These are phyloP conservation scores for Ammodytes marinus DNA, from an alignment of 2,113 vertebrate genomes.

Conservation along the genomic window DNA sequence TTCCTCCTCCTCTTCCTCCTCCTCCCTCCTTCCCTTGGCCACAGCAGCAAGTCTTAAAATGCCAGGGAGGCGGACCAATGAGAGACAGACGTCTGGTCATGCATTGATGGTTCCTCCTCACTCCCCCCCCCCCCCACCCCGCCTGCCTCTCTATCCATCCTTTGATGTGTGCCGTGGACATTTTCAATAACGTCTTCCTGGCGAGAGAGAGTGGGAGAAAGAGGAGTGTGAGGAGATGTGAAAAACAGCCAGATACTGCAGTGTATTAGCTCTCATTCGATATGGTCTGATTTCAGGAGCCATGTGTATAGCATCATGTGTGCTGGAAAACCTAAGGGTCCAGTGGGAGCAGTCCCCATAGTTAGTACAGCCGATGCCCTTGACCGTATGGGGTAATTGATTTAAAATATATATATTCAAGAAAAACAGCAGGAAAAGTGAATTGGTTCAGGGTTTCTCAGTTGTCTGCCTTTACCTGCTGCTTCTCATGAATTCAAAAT, in stretches of 20 bases:
- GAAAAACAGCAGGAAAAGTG: background rate
- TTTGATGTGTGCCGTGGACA: conserved; percentile 76
- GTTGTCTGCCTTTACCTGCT: conserved; percentile 1
- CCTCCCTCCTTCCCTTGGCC: conserved; percentile 47
- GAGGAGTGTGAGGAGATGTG: conserved; percentile 18
- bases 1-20: conserved; percentile 14
- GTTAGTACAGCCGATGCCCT: conserved; percentile 46
- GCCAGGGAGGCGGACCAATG: conserved; percentile 74
- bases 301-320: conserved; percentile 28
- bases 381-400: conserved; percentile 35
- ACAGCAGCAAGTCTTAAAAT: conserved; percentile 71
- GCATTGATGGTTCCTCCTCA: conserved; percentile 45
- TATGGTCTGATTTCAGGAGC: conserved; percentile 38
- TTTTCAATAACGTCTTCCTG: conserved; percentile 74
- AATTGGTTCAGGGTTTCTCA: background rate
- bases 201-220: conserved; percentile 16
- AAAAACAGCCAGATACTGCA: conserved; percentile 61
- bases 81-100: conserved; percentile 76
- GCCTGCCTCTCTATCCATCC: conserved; percentile 44
- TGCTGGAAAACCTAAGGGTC: conserved; percentile 37
- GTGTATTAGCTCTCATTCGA: conserved; percentile 48
- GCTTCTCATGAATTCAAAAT: conserved; percentile 38
- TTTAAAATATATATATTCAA: background rate
- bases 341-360: conserved; percentile 35
- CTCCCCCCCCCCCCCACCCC: background rate